Evolutionary conservation across 2,113 vertebrate species (phyloP), one percentile per base, ranked within the genome.

Genomic region (Pygoscelis antarcticus): DNA sequence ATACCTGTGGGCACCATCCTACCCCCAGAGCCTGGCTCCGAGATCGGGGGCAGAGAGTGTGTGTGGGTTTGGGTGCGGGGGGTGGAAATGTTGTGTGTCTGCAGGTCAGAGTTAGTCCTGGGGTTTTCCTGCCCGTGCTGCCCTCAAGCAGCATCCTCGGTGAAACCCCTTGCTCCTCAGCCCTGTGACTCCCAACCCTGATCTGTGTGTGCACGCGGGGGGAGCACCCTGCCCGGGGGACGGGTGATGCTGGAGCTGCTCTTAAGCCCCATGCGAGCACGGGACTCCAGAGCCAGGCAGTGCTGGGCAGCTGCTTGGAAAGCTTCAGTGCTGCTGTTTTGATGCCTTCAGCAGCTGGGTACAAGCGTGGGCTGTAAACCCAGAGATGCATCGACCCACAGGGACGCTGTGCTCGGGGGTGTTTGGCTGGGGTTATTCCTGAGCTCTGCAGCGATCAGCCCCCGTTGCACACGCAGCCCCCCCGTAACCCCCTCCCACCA

Each of bases 401-500:
- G 44, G 26, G 44, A 29, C 0, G 5, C 42, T 36, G 40, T 9
- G 42, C 65, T 49, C 10, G 19, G 54, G 23, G 54, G 44, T 11
- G 3, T 26, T 26, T 38, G 64, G 42, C 14, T 21, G 40, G 54
- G 46, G 17, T 54, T 46, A 9, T 52, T 54, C 44, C 32, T 16
- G n/a, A 36, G 42, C 47, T 26, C 17, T 34, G 58, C 47, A 13
- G 74, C 1, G 16, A 5, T 10, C 23, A 4, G 29, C 21, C 17
- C 40, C 36, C 2, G 1, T 16, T 11, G 27, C 40, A 32, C 15
- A 5, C 3, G 1, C 26, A 29, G 29, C 22, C n/a, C 34, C 36
- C 46, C 46, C 1, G 0, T 10, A 27, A 2, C 47, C 12, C 12
- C 18, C 29, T 61, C 40, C 40, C 21, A 7, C 19, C 2, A 2